Percentiles rank a stretch among this genome's conserved stretches.
phyloP scores from a whole-genome alignment of 2,113 vertebrate species.

The Gymnocephalus cernua region DNA sequence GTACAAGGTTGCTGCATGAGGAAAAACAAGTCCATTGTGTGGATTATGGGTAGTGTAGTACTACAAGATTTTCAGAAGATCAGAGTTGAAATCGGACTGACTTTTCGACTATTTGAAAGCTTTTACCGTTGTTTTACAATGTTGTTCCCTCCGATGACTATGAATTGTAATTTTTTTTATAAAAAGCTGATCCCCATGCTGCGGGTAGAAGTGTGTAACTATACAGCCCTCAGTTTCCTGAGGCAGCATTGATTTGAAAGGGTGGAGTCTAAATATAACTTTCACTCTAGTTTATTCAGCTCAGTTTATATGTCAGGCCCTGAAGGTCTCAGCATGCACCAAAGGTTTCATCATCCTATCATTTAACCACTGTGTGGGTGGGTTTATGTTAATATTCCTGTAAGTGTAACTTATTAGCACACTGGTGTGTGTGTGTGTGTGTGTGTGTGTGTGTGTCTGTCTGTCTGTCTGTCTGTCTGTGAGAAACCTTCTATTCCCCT shows the following conservation, averaged over 20 bases:
- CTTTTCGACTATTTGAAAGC: neutral
- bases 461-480: neutral
- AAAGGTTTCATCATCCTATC: neutral
- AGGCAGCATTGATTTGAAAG: constrained; percentile 1
- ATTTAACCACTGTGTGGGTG: constrained; percentile 14
- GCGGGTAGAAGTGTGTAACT: neutral
- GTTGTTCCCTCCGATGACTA: neutral
- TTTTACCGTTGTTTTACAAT: neutral
- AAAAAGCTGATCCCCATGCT: neutral
- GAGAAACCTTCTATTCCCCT: constrained; percentile 3
- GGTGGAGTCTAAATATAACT: constrained; percentile 18
- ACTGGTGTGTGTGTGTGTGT: neutral
- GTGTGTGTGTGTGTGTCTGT: neutral
- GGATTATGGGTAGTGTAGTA: neutral
- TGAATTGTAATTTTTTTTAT: neutral
- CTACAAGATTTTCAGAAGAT: no score
- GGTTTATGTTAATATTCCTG: neutral
- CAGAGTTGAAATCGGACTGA: neutral
- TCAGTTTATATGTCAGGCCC: neutral
- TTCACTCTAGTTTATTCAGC: neutral
- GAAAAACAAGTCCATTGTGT: neutral
- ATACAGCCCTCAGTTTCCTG: no score
- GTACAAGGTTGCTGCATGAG: neutral
- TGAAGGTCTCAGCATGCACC: constrained; percentile 18
- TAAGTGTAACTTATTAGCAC: neutral